Evolutionary conservation across 2,888 invertebrate species (phyloP), one percentile per base, ranked within the genome.

Genomic region (Epistrophe eligans): DNA sequence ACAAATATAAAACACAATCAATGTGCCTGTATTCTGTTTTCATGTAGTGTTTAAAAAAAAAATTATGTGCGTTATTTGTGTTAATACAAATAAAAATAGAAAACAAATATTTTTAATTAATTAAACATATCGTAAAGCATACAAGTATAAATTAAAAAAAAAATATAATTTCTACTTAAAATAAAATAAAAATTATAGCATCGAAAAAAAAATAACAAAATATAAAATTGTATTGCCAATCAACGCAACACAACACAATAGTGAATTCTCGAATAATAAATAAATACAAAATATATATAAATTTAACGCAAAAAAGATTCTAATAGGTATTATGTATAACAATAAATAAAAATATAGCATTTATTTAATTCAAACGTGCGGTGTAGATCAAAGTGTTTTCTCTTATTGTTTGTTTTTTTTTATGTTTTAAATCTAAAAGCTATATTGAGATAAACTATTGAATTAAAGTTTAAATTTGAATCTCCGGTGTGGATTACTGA

Each of bases 21-120:
- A 87, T 87, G 87, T 87, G 87, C 83, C 87, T 87, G 87, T 87
- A 87, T 83, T 87, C 82, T 87, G 77, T 82, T 87, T 87, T 82
- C 82, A 87, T 87, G 74, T 87, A 87, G 83, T 87, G 76, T 79
- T 70, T 55, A 55, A 58, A 57, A 52, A 52, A 35, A 77, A 82
- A 71, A 79, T 35, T 79, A 79, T 83, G 87, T 83, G 66, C 66
- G 79, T 83, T 76, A 79, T 82, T 76, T 79, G 87, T 83, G 85
- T 85, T 79, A 84, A 84, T 84, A 80, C 73, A 73, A 72, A 62
- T 50, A 72, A 60, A 6, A 66, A 76, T 72, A 77, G 45, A 67
- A 67, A 72, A 40, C 43, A 80, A 67, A 62, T 77, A 80, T 52
- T 58, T 48, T 43, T 43, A 24, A 60, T 70, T 76, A 79, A 76